A percentile compares a stretch with the other conserved stretches of the same genome.
Evolutionary conservation across 1,140 invertebrate species (phyloP).

Genomic region (Hylaeus anthracinus): DNA sequence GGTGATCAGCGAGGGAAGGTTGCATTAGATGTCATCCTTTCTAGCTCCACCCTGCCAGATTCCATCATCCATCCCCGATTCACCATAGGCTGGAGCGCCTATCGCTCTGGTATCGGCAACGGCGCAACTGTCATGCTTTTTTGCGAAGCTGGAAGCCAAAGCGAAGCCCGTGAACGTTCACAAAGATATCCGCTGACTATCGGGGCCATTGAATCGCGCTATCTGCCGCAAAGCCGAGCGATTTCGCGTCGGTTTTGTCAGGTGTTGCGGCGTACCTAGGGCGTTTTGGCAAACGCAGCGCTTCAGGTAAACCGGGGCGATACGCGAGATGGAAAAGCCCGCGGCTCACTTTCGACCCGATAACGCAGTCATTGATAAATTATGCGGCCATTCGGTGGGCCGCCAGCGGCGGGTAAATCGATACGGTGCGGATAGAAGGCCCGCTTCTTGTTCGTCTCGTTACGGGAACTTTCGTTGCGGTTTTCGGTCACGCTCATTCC

Average conservation of each 20-base stretch:
- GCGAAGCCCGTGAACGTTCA: conserved; percentile 1
- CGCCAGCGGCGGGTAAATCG: not conserved
- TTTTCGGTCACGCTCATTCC: not conserved
- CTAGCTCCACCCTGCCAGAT: too few species aligned
- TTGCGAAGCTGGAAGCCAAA: not conserved
- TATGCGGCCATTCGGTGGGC: conserved; percentile 23
- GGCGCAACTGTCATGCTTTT: not conserved
- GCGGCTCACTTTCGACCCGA: conserved; percentile 40
- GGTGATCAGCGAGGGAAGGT: too few species aligned
- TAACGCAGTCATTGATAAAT: conserved; percentile 50
- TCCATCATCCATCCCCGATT: conserved; percentile 5
- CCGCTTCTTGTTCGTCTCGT: not conserved
- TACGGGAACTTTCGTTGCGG: not conserved
- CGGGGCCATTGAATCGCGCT: conserved; percentile 41
- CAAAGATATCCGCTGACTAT: conserved; percentile 33
- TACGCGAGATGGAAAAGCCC: conserved; percentile 43
- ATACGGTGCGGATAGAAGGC: not conserved
- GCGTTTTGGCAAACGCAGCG: conserved; percentile 35
- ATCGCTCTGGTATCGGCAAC: conserved; percentile 12
- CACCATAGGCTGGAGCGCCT: not conserved
- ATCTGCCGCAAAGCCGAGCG: conserved; percentile 13
- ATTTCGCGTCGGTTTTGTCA: conserved; percentile 32
- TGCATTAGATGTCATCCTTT: too few species aligned
- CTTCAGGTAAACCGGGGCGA: conserved; percentile 34
- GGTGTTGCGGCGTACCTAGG: conserved; percentile 25